phyloP scores from a whole-genome alignment of 1,140 invertebrate genomes.

The Druon quercuslanigerum region DNA sequence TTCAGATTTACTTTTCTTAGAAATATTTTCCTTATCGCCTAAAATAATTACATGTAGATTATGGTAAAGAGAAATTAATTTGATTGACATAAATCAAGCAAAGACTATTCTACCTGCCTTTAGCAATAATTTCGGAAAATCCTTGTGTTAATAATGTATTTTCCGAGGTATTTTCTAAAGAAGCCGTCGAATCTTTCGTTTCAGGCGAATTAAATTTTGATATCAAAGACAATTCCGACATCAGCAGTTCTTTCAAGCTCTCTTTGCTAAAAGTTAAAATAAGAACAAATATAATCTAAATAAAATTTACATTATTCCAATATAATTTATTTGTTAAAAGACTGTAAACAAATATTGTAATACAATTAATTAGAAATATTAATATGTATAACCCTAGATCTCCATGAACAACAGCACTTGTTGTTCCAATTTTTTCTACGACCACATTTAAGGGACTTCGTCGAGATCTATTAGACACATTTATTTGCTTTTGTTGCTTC shows the following conservation, averaged over 20 bases:
- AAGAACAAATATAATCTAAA: constrained; percentile 3
- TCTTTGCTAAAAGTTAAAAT: constrained; percentile 28
- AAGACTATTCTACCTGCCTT: too few species aligned
- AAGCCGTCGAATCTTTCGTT: too few species aligned
- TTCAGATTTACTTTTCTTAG: too few species aligned
- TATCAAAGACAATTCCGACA: constrained; percentile 29
- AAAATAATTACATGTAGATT: too few species aligned
- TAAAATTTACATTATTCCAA: too few species aligned
- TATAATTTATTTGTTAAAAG: neutral
- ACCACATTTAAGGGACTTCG: neutral
- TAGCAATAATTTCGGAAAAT: too few species aligned
- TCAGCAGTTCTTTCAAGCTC: constrained; percentile 37
- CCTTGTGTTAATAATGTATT: too few species aligned
- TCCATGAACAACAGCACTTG: constrained; percentile 32
- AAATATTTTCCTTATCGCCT: too few species aligned
- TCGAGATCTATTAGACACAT: neutral
- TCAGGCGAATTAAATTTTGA: neutral
- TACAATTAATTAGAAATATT: neutral
- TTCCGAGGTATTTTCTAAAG: too few species aligned
- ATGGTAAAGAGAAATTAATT: too few species aligned
- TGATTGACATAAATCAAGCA: too few species aligned
- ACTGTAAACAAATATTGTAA: neutral
- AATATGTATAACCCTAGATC: constrained; percentile 24
- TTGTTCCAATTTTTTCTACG: constrained; percentile 9
- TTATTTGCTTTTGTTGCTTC: neutral